Evolutionary conservation across 2,797 vertebrate species (phyloP), one percentile per base, ranked within the genome.

Genomic region (Myiotriccus ornatus): DNA sequence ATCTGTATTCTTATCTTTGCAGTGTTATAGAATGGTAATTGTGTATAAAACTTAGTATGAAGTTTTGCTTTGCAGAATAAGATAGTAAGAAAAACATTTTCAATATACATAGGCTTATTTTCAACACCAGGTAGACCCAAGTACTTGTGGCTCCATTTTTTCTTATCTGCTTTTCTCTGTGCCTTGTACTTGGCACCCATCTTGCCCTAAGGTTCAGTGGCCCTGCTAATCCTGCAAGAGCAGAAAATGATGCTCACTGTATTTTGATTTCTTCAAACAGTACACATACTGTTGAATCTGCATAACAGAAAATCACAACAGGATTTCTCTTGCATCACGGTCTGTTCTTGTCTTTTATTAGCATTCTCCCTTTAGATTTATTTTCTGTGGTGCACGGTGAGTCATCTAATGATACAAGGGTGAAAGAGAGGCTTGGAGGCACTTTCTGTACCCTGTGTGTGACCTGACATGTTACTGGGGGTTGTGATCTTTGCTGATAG

Each of bases 371-470:
- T 19, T 43, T 79, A 56, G 52, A 37, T 47, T 47, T 50, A 34
- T 57, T 77, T 63, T 53, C 34, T 22, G 2, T 68, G 32, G 4
- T 53, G 3, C 71, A 27, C 43, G 28, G 55, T 49, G 19, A 44
- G 10, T 71, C 43, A 79, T 43, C 43, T 75, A n/a, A 4, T 37
- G 35, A 22, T 1, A 21, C 41, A 55, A 70, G 16, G 13, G 15
- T 25, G 43, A 32, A 64, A 37, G 27, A 27, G 56, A 39, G 10
- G 10, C 35, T 84, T 84, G 76, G n/a, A 84, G 25, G 10, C 34
- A 6, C 59, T 76, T 85, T 25, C 25, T 10, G 2, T 39, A 3
- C 37, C 46, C 39, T 70, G 12, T 77, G 37, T 0, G 0, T 57
- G 47, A 12, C 32, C 41, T 43, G 30, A 14, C 22, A 23, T 0